Base-by-base conservation (phyloP, 2,113 vertebrate genomes). In the Mystacornis crossleyi region DNA sequence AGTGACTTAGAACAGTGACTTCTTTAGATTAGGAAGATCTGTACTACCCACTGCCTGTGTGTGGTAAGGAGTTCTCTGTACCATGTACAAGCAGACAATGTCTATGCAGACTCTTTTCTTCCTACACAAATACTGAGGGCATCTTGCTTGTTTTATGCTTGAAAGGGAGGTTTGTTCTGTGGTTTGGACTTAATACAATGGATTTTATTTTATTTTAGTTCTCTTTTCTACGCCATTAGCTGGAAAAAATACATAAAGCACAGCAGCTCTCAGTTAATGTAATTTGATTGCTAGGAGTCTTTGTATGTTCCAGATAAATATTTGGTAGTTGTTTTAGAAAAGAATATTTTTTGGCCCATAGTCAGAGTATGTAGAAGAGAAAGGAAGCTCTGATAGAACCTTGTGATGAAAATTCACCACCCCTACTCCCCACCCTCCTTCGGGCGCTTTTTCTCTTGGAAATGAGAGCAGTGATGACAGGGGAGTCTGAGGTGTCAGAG, bases 141-240 rank as follows among this genome's bases (percentile, higher is more conserved):
- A 95, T 96, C 96, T 96, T 96, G 95, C 95, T 97, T 97, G 89
- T 89, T 95, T 96, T 95, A 26, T 34, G 24, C 79, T 86, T 97
- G 92, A 97, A 97, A 97, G 77, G 79, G 89, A 62, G 90, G 34
- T 93, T 97, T 98, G 96, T 98, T 96, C 86, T 95, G 92, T 97
- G 95, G 89, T 94, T 97, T 97, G 95, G 94, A 93, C 85, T 89
- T 67, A 36, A 48, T 95, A 97, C 96, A 98, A 96, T 95, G 75
- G 89, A 64, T 89, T 95, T 69, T 38, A 71, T 89, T 96, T 73
- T 61, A 33, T 83, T 95, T 94, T 96, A 96, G 90, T 45, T 90
- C 43, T 72, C 61, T 78, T 82, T 85, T 95, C 91, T 94, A 51
- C 91, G 88, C 85, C 81, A 50, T 86, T 86, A 94, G 79, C 81